A percentile compares a stretch with the other conserved stretches of the same genome.
phyloP scores from a whole-genome alignment of 92 coral and sea anemone genomes.

The Umimayanthus kanabou region DNA sequence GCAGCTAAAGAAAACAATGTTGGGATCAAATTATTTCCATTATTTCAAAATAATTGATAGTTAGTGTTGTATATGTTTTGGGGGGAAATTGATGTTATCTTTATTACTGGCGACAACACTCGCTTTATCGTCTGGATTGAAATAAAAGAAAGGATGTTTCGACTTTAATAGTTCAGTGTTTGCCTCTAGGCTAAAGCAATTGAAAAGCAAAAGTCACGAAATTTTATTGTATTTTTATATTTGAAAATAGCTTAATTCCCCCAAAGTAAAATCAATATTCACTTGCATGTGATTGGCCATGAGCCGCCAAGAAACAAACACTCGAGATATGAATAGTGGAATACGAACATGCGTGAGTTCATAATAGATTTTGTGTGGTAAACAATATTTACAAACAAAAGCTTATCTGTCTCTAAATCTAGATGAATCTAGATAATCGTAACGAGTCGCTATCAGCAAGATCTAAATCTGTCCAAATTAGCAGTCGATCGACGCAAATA shows the following conservation, averaged over 20 bases:
- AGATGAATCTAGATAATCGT: slow-evolving; percentile 6
- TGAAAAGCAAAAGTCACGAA: slow-evolving; percentile 30
- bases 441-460: slow-evolving; percentile 11
- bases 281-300: background rate
- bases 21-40: background rate
- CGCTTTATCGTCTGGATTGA: slow-evolving; percentile 25
- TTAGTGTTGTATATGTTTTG: background rate
- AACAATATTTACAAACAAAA: background rate
- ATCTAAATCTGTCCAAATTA: background rate
- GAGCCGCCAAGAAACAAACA: background rate
- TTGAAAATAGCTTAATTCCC: background rate
- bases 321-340: background rate
- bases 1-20: background rate
- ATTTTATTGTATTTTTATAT: background rate
- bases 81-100: slow-evolving; percentile 26
- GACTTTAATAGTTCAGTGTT: slow-evolving; percentile 17
- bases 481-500: background rate
- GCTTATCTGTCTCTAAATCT: background rate
- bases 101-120: slow-evolving; percentile 23
- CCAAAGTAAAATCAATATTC: background rate
- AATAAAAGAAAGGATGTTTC: slow-evolving; percentile 18
- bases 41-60: background rate
- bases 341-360: background rate
- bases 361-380: background rate
- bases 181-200: slow-evolving; percentile 17